These are phyloP conservation scores for Calameuta filiformis DNA, from an alignment of 2,888 invertebrate genomes.

Conservation along the genomic window DNA sequence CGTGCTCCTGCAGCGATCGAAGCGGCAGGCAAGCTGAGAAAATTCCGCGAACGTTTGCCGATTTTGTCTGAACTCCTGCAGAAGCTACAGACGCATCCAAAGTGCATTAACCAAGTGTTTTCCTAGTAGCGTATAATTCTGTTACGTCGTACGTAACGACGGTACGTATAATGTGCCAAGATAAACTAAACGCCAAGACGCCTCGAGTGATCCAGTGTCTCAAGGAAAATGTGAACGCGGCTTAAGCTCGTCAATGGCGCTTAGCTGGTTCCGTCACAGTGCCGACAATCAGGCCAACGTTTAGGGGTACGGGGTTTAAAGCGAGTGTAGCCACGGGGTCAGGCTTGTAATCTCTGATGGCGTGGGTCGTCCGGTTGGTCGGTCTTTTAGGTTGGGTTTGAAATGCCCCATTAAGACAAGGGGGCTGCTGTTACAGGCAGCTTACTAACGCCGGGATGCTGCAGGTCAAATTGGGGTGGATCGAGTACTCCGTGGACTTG, in stretches of 20 bases:
- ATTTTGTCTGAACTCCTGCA: not conserved
- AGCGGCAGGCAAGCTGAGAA: not conserved
- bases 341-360: constrained; percentile 48
- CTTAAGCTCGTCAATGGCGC: not conserved
- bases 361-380: constrained; percentile 41
- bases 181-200: not conserved
- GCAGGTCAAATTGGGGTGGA: constrained; percentile 3
- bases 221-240: not conserved
- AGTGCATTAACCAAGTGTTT: not conserved
- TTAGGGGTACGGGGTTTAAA: not conserved
- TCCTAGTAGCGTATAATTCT: not conserved
- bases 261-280: not conserved
- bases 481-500: not conserved
- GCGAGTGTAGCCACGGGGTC: constrained; percentile 40
- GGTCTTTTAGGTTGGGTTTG: constrained; percentile 43
- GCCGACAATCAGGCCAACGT: not conserved
- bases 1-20: not conserved
- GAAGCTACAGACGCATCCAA: not conserved
- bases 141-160: not conserved
- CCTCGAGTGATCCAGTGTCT: not conserved
- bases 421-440: constrained; percentile 41
- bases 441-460: constrained; percentile 37
- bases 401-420: constrained; percentile 49
- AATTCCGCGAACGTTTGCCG: not conserved
- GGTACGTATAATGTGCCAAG: not conserved